Percentiles rank a stretch among this genome's conserved stretches.
Conservation (phyloP, 2,797 vertebrate genomes). For the Peromyscus aztecus region DNA sequence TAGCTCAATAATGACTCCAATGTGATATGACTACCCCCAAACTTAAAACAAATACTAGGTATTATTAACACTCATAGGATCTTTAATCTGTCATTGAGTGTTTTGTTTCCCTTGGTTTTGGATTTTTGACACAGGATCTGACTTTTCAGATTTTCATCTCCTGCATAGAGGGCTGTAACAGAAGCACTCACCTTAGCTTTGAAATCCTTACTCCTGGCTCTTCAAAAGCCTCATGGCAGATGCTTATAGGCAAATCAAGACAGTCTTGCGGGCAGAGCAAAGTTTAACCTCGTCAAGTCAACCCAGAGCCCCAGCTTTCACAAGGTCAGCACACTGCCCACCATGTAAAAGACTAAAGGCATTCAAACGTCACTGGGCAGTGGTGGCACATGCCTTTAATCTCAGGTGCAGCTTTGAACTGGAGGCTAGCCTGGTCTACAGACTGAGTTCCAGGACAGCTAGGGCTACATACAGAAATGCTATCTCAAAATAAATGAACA, state of each 20-base stretch:
- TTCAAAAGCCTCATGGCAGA: not conserved
- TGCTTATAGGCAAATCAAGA: not conserved
- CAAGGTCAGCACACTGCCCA: not conserved
- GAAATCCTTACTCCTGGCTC: not conserved
- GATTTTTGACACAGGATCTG: not conserved
- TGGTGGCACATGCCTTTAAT: not conserved
- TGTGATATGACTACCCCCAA: not conserved
- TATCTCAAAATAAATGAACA: not conserved
- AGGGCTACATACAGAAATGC: not conserved
- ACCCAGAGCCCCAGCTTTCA: not conserved
- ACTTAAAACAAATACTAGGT: not conserved
- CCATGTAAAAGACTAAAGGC: constrained; percentile 14
- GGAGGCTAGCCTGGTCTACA: not conserved
- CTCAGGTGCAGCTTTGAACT: not conserved
- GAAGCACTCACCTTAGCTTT: not conserved
- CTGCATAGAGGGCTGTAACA: constrained; percentile 11
- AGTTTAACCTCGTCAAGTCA: not conserved
- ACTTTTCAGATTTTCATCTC: not conserved
- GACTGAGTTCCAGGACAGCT: not conserved
- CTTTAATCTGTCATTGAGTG: not conserved
- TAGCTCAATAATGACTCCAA: not conserved
- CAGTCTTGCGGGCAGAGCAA: not conserved
- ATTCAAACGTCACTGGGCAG: not conserved
- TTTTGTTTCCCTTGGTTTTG: not conserved
- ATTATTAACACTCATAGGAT: too few relatives aligned